Conservation (phyloP, 2,888 invertebrate species). For the Drosophila lacicola region DNA sequence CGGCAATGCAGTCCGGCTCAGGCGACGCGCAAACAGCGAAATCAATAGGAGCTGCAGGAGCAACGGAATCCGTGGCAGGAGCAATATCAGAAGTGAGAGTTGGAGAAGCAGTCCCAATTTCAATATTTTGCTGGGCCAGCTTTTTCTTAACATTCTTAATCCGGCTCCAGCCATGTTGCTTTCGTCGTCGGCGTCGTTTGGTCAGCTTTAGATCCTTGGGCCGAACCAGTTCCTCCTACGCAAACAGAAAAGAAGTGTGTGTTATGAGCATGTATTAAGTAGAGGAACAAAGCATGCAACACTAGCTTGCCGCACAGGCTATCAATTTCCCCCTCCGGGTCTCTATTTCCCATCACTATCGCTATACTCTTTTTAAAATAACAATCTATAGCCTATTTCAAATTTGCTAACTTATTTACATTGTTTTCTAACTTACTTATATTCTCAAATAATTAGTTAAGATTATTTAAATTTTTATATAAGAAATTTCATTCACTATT, state of each 20-base stretch:
- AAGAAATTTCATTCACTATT: no score
- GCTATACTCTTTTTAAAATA: no score
- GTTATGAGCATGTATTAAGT: neutral
- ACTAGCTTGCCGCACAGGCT: no score
- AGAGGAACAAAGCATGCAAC: neutral
- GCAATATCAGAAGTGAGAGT: neutral
- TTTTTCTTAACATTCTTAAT: constrained; percentile 16
- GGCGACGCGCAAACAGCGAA: constrained; percentile 1
- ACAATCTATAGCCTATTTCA: no score
- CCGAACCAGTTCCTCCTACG: neutral
- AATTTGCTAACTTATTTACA: no score
- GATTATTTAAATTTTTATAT: no score
- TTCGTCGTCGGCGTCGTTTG: constrained; percentile 26
- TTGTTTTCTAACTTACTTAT: no score
- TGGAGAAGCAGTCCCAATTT: neutral
- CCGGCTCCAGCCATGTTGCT: constrained; percentile 30
- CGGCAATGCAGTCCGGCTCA: constrained; percentile 40
- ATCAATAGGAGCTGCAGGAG: neutral
- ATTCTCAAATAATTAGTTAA: no score
- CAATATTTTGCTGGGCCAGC: neutral
- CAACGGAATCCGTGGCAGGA: neutral
- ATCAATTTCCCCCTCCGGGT: no score
- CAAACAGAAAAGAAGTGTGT: neutral
- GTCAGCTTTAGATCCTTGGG: neutral
- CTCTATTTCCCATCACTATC: no score